These are phyloP conservation scores for Tipula confusa DNA, from an alignment of 2,888 invertebrate species.

Conservation along the genomic window DNA sequence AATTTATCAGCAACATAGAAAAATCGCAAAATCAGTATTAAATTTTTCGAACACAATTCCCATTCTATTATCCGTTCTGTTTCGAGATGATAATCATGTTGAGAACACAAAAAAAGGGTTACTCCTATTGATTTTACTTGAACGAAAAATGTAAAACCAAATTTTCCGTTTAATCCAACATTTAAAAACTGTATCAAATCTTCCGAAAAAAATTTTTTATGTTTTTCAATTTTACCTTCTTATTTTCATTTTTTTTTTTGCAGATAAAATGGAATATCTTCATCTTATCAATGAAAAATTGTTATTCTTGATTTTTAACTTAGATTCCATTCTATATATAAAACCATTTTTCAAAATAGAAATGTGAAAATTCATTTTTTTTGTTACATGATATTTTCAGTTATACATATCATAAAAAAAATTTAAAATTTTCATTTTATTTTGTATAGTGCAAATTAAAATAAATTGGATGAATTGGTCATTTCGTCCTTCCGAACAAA, in stretches of 20 bases:
- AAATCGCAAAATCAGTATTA: background rate
- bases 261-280: background rate
- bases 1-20: background rate
- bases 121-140: background rate
- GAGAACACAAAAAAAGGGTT: too few species aligned
- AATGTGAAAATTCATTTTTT: background rate
- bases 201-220: background rate
- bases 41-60: background rate
- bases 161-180: background rate
- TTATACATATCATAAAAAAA: background rate
- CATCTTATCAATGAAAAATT: background rate
- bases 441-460: too few species aligned
- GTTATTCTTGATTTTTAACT: background rate
- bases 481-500: background rate
- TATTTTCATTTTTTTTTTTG: background rate
- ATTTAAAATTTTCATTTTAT: background rate
- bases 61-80: background rate
- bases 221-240: background rate
- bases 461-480: background rate
- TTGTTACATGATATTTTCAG: background rate
- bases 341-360: background rate
- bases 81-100: background rate
- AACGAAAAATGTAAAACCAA: background rate
- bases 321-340: background rate
- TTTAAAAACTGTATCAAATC: background rate